Base-by-base conservation (phyloP, 2,797 vertebrate species). In the Rhabdomys pumilio region DNA sequence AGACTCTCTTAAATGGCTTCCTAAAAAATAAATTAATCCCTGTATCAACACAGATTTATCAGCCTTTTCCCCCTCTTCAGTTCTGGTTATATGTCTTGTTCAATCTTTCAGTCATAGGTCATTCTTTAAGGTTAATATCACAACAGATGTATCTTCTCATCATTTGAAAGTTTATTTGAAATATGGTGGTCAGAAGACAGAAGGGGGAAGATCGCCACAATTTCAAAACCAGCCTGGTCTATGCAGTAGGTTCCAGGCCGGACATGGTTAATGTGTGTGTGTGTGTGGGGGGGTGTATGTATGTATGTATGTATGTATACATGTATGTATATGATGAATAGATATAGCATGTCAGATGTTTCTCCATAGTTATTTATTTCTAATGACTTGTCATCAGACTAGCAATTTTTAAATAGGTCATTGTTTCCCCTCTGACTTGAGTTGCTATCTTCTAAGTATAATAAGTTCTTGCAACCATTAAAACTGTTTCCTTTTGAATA, bases 51-150 rank as follows among this genome's bases (percentile, higher is more conserved):
- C 38, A 91, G 38, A 89, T 93, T 72, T n/a, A 72, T 53, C 31
- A 11, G 26, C 61, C 22, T 31, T 79, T 22, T 65, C 82, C 69
- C 82, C 59, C 59, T 81, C 38, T 87, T 44, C 6, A 75, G 14
- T 34, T 90, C 72, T 72, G 38, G 15, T 53, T 89, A n/a, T 89
- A 1, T 61, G 17, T 91, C 41, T 86, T 29, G 31, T 89, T 93
- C 81, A 75, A 69, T 22, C 34, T 94, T 38, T 65, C 80, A 50
- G 26, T 88, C 19, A 94, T 73, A 93, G 31, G 9, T 72, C 38
- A 77, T 90, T 87, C 47, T 89, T 90, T 29, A 88, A 94, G 38
- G 59, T 86, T 91, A 85, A 79, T 92, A n/a, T 93, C 72, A 75
- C 1, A 91, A 38, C 14, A 15, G 29, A 19, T 67, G 44, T 65